phyloP scores from a whole-genome alignment of 2,113 vertebrate species.

The Grus americana region DNA sequence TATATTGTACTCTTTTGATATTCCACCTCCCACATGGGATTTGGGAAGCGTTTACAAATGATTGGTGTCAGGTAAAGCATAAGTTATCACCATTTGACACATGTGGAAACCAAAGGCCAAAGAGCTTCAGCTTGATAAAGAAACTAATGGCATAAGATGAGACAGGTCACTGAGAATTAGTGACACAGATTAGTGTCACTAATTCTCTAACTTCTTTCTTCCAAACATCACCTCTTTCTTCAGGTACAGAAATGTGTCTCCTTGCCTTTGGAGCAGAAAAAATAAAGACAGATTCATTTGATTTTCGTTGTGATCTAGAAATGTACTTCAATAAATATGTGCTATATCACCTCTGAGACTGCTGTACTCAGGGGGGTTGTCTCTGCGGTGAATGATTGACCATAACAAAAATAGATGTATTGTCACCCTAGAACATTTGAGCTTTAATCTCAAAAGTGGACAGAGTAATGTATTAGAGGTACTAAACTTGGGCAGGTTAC shows the following conservation, averaged over 20 bases:
- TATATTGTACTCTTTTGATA: not conserved
- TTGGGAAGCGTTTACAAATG: not conserved
- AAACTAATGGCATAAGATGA: not conserved
- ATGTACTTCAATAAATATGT: not conserved
- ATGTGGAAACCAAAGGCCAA: not conserved
- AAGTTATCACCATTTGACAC: not conserved
- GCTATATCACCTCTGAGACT: not conserved
- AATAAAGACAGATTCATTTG: not conserved
- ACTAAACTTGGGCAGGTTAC: not conserved
- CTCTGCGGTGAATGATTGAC: not conserved
- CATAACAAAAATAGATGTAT: not conserved
- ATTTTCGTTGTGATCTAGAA: not conserved
- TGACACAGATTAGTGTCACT: not conserved
- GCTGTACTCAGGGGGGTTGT: not conserved
- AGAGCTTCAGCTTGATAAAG: not conserved
- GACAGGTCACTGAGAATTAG: not conserved
- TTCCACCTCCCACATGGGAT: not conserved
- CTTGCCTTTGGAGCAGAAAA: not conserved
- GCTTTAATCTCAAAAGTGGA: not conserved
- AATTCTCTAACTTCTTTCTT: not conserved
- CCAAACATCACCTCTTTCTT: not conserved
- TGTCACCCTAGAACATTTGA: not conserved
- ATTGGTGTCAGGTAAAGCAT: not conserved
- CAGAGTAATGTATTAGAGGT: not conserved
- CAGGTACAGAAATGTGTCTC: not conserved